phyloP scores from a whole-genome alignment of 2,113 vertebrate genomes.

The Tringa solitaria region DNA sequence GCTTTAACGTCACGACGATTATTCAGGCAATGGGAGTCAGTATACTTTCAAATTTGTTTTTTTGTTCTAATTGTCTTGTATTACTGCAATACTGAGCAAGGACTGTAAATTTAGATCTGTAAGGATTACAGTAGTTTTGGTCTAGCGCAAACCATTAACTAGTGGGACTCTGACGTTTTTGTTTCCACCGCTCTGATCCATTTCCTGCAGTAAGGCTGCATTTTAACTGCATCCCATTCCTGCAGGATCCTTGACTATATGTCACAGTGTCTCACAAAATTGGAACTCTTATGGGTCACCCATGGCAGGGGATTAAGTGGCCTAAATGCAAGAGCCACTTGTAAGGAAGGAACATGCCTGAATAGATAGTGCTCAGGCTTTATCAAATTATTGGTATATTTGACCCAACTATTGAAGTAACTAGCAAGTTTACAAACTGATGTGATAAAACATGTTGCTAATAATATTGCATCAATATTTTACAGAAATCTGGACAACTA shows the following conservation, averaged over 20 bases:
- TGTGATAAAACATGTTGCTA: background rate
- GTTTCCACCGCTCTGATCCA: background rate
- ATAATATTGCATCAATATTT: background rate
- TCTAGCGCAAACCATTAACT: background rate
- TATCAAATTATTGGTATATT: background rate
- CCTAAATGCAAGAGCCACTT: background rate
- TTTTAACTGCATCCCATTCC: background rate
- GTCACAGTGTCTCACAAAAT: background rate
- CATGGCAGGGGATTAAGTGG: too few relatives aligned
- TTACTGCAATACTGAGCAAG: background rate
- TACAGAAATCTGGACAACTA: background rate
- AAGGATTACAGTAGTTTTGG: background rate
- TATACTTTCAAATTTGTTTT: background rate
- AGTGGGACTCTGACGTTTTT: background rate
- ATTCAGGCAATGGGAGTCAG: background rate
- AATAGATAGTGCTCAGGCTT: background rate
- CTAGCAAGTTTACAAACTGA: background rate
- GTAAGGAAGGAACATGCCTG: background rate
- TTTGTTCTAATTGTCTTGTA: background rate
- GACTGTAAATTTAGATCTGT: background rate
- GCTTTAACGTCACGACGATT: background rate
- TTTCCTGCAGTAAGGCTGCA: background rate
- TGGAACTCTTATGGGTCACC: background rate
- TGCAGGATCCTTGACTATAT: background rate
- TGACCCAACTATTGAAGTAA: background rate